Conservation (phyloP, 2,888 invertebrate species). For the Erpobdella octoculata region DNA sequence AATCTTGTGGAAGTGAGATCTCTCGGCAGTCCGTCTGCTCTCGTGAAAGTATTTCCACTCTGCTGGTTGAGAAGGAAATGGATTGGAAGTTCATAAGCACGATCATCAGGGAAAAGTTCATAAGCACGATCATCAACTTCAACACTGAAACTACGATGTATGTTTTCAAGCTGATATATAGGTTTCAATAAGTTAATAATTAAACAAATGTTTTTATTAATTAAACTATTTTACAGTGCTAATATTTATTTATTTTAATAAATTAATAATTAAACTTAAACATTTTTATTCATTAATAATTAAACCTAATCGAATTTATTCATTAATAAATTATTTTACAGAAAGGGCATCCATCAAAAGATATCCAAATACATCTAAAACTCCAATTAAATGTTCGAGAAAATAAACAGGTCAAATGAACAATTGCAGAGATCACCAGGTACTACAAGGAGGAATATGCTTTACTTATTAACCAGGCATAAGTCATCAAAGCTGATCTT, state of each 20-base stretch:
- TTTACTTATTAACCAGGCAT: slow-evolving; percentile 93
- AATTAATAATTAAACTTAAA: too few relatives aligned
- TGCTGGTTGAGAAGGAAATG: slow-evolving; percentile 90
- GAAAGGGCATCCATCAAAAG: slow-evolving; percentile 89
- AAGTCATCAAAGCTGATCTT: slow-evolving; percentile 93
- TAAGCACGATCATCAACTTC: slow-evolving; percentile 49
- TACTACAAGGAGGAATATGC: slow-evolving; percentile 98
- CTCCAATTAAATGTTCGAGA: slow-evolving; percentile 98
- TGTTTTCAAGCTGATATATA: too few relatives aligned
- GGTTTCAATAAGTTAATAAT: too few relatives aligned
- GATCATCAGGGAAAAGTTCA: slow-evolving; percentile 83
- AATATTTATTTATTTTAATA: too few relatives aligned
- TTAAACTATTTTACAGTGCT: too few relatives aligned
- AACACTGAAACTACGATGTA: slow-evolving; percentile 95
- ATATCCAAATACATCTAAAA: slow-evolving; percentile 92
- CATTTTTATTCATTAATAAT: too few relatives aligned
- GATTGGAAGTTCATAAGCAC: slow-evolving; percentile 98
- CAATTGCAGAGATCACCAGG: slow-evolving; percentile 73
- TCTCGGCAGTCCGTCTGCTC: slow-evolving; percentile 94
- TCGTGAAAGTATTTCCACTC: slow-evolving; percentile 94
- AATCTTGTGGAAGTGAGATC: slow-evolving; percentile 96
- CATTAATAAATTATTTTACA: slow-evolving; percentile 56
- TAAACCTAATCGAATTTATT: too few relatives aligned
- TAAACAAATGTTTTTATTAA: too few relatives aligned
- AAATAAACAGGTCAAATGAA: slow-evolving; percentile 92